These are phyloP conservation scores for Sarcophaga peregrina DNA, from an alignment of 1,140 invertebrate genomes.

Conservation along the genomic window DNA sequence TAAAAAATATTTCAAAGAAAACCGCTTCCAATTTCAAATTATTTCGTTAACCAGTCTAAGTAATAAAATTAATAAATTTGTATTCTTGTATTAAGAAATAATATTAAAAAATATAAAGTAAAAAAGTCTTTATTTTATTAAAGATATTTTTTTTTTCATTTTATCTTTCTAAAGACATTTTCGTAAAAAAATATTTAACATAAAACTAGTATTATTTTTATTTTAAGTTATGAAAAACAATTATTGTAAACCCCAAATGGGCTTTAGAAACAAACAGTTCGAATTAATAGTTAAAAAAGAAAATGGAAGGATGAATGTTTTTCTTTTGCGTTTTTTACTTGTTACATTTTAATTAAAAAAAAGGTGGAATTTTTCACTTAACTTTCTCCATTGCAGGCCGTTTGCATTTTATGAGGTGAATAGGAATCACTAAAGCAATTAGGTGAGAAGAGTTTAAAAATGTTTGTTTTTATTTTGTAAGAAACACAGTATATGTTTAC, in stretches of 20 bases:
- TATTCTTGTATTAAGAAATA: constrained; percentile 23
- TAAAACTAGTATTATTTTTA: constrained; percentile 2
- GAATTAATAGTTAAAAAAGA: not conserved
- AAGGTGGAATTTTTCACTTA: constrained; percentile 1
- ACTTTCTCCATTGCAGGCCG: not conserved
- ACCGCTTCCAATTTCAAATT: too few relatives aligned
- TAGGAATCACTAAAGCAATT: constrained; percentile 2
- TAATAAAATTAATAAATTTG: constrained; percentile 12
- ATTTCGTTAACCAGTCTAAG: not conserved
- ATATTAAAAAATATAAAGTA: constrained; percentile 29
- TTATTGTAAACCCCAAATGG: constrained; percentile 5
- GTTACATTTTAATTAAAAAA: constrained; percentile 16
- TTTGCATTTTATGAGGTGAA: constrained; percentile 31
- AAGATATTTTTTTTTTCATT: not conserved
- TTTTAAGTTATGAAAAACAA: constrained; percentile 16
- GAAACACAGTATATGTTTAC: not conserved
- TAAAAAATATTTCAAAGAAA: too few relatives aligned
- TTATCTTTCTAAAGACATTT: constrained; percentile 12
- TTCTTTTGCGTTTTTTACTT: constrained; percentile 6
- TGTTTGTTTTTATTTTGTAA: not conserved
- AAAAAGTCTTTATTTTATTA: constrained; percentile 23
- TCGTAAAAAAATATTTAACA: constrained; percentile 25
- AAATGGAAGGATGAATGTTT: constrained; percentile 27
- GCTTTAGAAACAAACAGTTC: not conserved
- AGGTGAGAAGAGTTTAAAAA: not conserved